A percentile compares a stretch with the other conserved stretches of the same genome.
These are phyloP conservation scores for Papilio helenus DNA, from an alignment of 1,140 invertebrate genomes.

Conservation along the genomic window DNA sequence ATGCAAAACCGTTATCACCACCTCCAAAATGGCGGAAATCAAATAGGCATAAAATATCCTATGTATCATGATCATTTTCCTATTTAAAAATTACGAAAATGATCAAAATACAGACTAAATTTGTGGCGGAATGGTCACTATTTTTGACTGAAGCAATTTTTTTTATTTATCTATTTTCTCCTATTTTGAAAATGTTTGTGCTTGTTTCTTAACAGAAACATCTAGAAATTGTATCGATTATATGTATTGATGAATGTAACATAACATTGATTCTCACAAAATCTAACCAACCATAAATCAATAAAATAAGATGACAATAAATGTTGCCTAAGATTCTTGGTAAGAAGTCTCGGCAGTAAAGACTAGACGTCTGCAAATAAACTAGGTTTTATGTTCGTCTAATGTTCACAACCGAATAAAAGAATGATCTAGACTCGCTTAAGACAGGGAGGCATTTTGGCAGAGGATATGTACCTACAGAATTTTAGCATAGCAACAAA, in stretches of 20 bases:
- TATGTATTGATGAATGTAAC: not conserved
- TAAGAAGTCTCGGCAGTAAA: constrained; percentile 5
- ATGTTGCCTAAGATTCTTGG: not conserved
- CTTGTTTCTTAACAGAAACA: not conserved
- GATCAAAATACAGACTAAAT: too few relatives aligned
- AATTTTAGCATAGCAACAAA: constrained; percentile 5
- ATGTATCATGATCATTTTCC: too few relatives aligned
- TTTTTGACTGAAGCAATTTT: too few relatives aligned
- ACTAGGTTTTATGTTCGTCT: constrained; percentile 18
- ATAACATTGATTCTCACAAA: not conserved
- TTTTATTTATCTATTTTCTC: too few relatives aligned
- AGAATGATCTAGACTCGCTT: constrained; percentile 18
- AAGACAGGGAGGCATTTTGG: constrained; percentile 1
- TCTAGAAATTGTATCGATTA: not conserved
- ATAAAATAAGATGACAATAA: constrained; percentile 5
- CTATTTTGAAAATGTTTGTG: too few relatives aligned
- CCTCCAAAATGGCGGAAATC: too few relatives aligned
- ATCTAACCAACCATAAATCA: not conserved
- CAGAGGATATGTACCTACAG: not conserved
- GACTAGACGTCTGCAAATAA: constrained; percentile 23
- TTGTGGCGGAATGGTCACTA: too few relatives aligned
- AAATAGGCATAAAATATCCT: too few relatives aligned
- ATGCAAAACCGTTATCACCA: too few relatives aligned
- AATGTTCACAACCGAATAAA: constrained; percentile 24
- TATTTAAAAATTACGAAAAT: too few relatives aligned